Evolutionary conservation across 2,797 vertebrate species (phyloP).

Genomic region (Hypotaenidia philippensis): DNA sequence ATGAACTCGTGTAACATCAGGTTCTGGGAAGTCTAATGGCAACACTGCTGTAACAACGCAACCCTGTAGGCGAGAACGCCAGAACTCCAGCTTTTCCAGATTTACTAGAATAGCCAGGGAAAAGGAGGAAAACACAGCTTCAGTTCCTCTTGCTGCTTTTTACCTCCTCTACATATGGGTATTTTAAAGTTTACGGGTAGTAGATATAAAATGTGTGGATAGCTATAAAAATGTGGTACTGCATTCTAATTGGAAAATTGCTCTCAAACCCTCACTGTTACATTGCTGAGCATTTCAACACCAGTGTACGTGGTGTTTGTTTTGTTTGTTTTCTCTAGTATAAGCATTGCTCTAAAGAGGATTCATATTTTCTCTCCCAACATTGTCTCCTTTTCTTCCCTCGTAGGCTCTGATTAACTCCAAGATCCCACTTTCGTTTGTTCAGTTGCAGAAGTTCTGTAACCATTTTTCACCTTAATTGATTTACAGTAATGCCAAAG

Average conservation of each 20-base stretch:
- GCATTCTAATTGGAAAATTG: neutral
- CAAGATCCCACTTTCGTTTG: neutral
- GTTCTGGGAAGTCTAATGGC: neutral
- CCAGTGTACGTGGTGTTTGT: neutral
- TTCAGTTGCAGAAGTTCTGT: neutral
- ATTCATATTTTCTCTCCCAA: neutral
- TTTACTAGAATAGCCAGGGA: neutral
- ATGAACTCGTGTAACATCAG: neutral
- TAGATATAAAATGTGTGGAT: neutral
- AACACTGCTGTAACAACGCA: neutral
- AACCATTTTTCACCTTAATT: conserved; percentile 7
- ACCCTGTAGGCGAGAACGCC: neutral
- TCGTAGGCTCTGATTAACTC: neutral
- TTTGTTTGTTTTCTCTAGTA: neutral
- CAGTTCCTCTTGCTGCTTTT: neutral
- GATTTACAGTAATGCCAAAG: neutral
- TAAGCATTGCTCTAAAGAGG: neutral
- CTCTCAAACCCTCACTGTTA: neutral
- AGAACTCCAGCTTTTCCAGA: neutral
- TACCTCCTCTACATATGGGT: neutral
- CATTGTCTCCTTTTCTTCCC: neutral
- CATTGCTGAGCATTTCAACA: neutral
- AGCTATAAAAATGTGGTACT: neutral
- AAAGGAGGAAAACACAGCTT: neutral
- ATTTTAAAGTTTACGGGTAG: neutral